These are phyloP conservation scores for Callipepla squamata DNA, from an alignment of 2,113 vertebrate genomes.

Conservation along the genomic window DNA sequence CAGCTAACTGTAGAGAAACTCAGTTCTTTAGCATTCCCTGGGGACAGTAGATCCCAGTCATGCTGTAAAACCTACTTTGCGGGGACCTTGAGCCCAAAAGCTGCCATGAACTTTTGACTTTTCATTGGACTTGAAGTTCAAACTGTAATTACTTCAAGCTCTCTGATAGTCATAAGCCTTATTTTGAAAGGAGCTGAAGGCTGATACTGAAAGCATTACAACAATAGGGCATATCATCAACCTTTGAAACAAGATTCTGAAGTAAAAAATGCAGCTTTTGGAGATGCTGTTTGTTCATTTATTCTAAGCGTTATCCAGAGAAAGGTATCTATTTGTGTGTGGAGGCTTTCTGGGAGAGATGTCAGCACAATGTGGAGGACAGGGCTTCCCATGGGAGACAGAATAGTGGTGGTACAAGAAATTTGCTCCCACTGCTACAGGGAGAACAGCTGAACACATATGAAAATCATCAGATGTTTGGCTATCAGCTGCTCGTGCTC, in stretches of 20 bases:
- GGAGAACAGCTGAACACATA: background rate
- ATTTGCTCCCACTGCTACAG: background rate
- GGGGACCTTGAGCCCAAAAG: background rate
- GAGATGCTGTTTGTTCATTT: background rate
- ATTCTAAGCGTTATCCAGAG: background rate
- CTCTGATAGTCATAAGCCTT: background rate
- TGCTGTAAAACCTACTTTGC: background rate
- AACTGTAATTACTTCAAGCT: background rate
- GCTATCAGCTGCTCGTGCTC: background rate
- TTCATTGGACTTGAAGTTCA: background rate
- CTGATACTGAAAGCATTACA: background rate
- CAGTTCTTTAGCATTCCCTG: background rate
- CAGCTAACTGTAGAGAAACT: background rate
- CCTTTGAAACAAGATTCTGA: background rate
- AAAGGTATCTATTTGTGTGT: background rate
- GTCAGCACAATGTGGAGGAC: rapidly evolving
- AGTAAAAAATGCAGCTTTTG: background rate
- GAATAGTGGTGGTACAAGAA: background rate
- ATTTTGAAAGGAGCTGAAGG: background rate
- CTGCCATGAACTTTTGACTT: background rate
- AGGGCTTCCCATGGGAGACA: background rate
- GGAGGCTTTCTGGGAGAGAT: background rate
- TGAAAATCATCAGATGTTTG: background rate
- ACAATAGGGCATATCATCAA: rapidly evolving
- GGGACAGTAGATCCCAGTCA: background rate